These are phyloP conservation scores for Blastobasis lacticolella DNA, from an alignment of 2,888 invertebrate genomes.

Conservation along the genomic window DNA sequence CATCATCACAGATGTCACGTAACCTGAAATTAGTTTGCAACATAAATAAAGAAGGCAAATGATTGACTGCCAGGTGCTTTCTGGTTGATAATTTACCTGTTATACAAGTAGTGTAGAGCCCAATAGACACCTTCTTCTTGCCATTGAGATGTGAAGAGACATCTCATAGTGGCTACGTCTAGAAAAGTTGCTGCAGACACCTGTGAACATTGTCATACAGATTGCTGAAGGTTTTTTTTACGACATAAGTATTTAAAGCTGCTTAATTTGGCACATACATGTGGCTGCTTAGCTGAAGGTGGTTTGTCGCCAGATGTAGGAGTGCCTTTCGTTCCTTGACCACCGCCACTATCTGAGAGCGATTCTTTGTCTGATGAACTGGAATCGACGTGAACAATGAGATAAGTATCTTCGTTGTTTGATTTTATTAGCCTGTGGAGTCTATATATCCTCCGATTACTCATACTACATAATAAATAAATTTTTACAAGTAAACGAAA, in stretches of 20 bases:
- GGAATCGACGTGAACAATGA: conserved; percentile 9
- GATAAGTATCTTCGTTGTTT: background rate
- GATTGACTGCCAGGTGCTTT: background rate
- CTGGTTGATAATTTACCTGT: conserved; percentile 73
- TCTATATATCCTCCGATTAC: no score
- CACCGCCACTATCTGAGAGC: conserved; percentile 74
- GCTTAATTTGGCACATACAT: background rate
- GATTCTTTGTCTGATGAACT: conserved; percentile 86
- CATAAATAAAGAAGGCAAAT: background rate
- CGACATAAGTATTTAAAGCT: background rate
- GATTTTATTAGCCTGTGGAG: no score
- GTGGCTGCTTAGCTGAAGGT: conserved; percentile 1
- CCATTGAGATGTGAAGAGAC: conserved; percentile 97
- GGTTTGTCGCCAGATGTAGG: conserved; percentile 51
- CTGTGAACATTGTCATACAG: conserved; percentile 41
- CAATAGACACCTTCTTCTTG: conserved; percentile 98
- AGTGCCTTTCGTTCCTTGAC: conserved; percentile 44
- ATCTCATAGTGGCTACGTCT: conserved; percentile 96
- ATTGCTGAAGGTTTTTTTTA: background rate
- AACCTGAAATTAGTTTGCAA: conserved; percentile 68
- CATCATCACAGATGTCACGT: conserved; percentile 90
- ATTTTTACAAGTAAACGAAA: no score
- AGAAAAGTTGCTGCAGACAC: conserved; percentile 93
- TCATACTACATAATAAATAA: no score
- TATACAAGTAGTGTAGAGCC: conserved; percentile 94